Base-by-base conservation (phyloP, 2,888 invertebrate genomes). In the Halictus ligatus region DNA sequence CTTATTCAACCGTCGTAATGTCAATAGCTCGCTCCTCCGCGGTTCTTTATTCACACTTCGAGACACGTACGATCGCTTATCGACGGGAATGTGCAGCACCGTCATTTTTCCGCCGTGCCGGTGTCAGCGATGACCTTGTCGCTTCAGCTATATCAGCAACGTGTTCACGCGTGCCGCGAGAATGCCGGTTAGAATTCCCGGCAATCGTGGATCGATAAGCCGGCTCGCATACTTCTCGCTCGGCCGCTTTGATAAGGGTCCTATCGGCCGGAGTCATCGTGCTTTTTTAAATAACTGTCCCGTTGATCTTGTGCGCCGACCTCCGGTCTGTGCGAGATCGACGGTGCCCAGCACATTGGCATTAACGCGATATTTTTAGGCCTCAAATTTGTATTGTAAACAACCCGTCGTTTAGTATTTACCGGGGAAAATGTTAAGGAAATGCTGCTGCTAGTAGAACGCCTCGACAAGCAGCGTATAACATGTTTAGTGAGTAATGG, bases 61-160 rank as follows among this genome's bases (percentile, higher is more conserved):
- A 50, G 80, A 78, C 83, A 88, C 58, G 77, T 75, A 78, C 81
- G 75, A 82, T 64, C 58, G 81, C 73, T 86, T 87, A 89, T 89
- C 84, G 87, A 67, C 12, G 76, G 79, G 67, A 76, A 64, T 79
- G 79, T 75, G 84, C 84, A 73, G 71, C 79, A 71, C 60, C 69
- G 72, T 71, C 84, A 80, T 76, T 87, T 88, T 89, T 80, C 50
- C 48, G 71, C 43, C 54, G 71, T 21, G 21, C 54, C 71, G 67
- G 35, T 75, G 75, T 75, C 71, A 72, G n/a, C 71, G 76, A 67
- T 82, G 87, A 89, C 88, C 88, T 89, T 89, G 89, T 72, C 80
- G 29, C 74, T 58, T 80, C 83, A 69, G 74, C 77, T 81, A 40
- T 77, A 80, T 82, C 87, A 74, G 78, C 35, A 69, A 25, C 48